Evolutionary conservation across 2,113 vertebrate genomes (phyloP), one percentile per base, ranked within the genome.

Genomic region (Melanostigma gelatinosum): DNA sequence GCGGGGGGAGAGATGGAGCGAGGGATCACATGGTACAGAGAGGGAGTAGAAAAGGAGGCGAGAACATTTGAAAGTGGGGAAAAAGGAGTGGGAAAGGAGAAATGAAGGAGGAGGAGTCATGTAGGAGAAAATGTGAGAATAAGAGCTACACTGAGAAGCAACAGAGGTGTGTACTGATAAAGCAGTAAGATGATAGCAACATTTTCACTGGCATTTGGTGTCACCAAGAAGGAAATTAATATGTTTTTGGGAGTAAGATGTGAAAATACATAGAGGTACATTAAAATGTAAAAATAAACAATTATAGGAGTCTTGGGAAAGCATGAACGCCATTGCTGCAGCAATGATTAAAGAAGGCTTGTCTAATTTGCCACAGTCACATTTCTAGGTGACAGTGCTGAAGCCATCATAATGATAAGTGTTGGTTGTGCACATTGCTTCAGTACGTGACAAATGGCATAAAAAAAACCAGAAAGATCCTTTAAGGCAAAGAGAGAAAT

Each of bases 381-480:
- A 87, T 85, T 79, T 62, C 38, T 36, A 61, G 58, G 27, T 89
- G 93, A 90, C 91, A 93, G 93, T 95, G 95, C 96, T 96, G 95
- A 96, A 94, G 95, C 93, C 97, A 96, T 97, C 95, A 96, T 79
- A 24, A 93, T 97, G 97, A 97, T 96, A 95, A 96, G 97, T 97
- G 93, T 91, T 77, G 67, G 72, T 60, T 55, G 72, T 77, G 72
- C 78, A 75, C 70, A 87, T 92, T 85, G 79, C 91, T 85, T 92
- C 90, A 83, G 18, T 63, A 48, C 18, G 13, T 73, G 71, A 84
- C 13, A 42, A 72, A 58, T 64, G 32, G 55, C 60, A 12, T n/a
- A 6, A 55, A 75, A 79, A 77, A 54, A 12, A 58, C 68, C 77
- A 65, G 48, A 79, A 78, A 75, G 44, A 72, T 48, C 61, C 34